Evolutionary conservation across 2,888 invertebrate species (phyloP).

Genomic region (Terebella lapidaria): DNA sequence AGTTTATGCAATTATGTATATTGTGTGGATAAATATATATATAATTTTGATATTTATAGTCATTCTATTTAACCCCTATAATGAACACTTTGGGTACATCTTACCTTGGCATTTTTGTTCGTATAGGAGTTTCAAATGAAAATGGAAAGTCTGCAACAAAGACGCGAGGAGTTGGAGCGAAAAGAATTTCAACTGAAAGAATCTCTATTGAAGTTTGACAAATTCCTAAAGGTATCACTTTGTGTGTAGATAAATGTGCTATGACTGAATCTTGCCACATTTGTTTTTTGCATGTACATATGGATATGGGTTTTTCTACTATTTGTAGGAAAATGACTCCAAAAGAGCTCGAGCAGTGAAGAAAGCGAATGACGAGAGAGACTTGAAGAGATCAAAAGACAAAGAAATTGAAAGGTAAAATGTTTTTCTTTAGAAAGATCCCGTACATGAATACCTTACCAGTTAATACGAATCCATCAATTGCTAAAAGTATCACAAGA

Average conservation of each 20-base stretch:
- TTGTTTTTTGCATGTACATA: constrained; percentile 54
- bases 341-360: constrained; percentile 51
- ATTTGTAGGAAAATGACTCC: constrained; percentile 51
- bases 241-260: constrained; percentile 50
- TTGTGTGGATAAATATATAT: too few relatives aligned
- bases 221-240: constrained; percentile 50
- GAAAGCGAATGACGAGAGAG: constrained; percentile 52
- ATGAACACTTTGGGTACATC: too few relatives aligned
- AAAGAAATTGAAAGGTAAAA: constrained; percentile 49
- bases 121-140: constrained; percentile 55
- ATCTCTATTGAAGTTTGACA: constrained; percentile 52
- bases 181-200: constrained; percentile 53
- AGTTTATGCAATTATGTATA: too few relatives aligned
- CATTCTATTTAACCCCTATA: too few relatives aligned
- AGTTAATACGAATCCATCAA: too few relatives aligned
- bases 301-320: constrained; percentile 34
- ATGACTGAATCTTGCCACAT: constrained; percentile 50
- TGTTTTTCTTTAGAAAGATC: too few relatives aligned
- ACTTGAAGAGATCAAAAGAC: constrained; percentile 49
- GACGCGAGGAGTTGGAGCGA: constrained; percentile 52
- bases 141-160: constrained; percentile 53
- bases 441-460: too few relatives aligned
- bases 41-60: too few relatives aligned
- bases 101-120: too few relatives aligned
- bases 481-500: too few relatives aligned